Conservation (phyloP, 1,140 invertebrate species). For the Rhynchophorus ferrugineus region DNA sequence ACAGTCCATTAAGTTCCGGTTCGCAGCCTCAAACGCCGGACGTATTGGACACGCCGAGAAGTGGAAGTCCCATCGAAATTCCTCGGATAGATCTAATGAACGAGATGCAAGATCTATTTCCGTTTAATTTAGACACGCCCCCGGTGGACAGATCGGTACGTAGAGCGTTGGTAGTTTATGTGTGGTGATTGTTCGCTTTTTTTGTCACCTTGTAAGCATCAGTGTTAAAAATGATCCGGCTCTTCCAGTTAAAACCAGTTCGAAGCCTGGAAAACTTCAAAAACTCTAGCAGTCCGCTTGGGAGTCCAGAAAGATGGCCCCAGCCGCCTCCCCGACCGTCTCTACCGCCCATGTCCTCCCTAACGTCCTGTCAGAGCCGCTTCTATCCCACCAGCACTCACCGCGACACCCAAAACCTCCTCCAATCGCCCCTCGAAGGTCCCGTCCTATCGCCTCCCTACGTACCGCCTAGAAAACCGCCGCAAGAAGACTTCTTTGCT, state of each 20-base stretch:
- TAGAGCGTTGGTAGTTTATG: slow-evolving; percentile 9
- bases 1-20: slow-evolving; percentile 44
- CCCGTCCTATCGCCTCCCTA: slow-evolving; percentile 29
- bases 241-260: slow-evolving; percentile 53
- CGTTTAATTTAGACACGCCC: slow-evolving; percentile 42
- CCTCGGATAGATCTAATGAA: slow-evolving; percentile 57
- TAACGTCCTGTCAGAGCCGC: slow-evolving; percentile 25
- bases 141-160: slow-evolving; percentile 50
- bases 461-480: slow-evolving; percentile 18
- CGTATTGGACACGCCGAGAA: slow-evolving; percentile 41
- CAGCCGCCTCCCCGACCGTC: slow-evolving; percentile 25
- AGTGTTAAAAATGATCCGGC: not conserved
- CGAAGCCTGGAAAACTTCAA: slow-evolving; percentile 53
- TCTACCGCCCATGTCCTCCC: slow-evolving; percentile 22
- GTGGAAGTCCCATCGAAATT: slow-evolving; percentile 40
- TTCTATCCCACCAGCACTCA: slow-evolving; percentile 24
- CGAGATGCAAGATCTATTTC: slow-evolving; percentile 57
- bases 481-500: slow-evolving; percentile 30
- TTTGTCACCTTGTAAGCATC: not conserved
- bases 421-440: slow-evolving; percentile 35
- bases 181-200: not conserved
- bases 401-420: slow-evolving; percentile 35
- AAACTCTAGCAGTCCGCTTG: slow-evolving; percentile 36
- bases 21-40: slow-evolving; percentile 45
- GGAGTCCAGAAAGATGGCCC: slow-evolving; percentile 39